Conservation (phyloP, 1,140 invertebrate species). For the Zaprionus camerounensis region DNA sequence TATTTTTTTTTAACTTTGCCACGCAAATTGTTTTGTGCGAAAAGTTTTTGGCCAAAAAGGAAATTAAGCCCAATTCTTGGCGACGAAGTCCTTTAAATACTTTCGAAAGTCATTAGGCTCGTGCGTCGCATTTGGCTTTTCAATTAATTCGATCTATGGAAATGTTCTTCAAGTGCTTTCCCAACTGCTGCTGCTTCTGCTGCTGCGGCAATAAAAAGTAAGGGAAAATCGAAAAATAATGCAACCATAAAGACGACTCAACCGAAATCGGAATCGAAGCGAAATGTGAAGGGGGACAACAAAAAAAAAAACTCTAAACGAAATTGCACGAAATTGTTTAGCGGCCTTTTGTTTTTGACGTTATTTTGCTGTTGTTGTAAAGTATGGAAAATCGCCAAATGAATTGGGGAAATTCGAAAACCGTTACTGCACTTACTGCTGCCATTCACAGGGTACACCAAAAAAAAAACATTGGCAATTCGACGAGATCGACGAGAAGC, state of each 20-base stretch:
- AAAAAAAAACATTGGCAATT: conserved; percentile 30
- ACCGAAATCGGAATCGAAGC: not conserved
- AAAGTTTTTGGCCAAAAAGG: conserved; percentile 20
- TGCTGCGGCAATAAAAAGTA: conserved; percentile 13
- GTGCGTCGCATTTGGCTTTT: conserved; percentile 14
- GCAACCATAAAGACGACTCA: conserved; percentile 12
- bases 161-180: conserved; percentile 8
- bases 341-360: no score
- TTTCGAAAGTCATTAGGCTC: conserved; percentile 51
- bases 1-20: conserved; percentile 1
- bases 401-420: not conserved
- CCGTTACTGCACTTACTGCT: conserved; percentile 14
- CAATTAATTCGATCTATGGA: conserved; percentile 42
- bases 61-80: conserved; percentile 37
- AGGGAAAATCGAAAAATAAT: conserved; percentile 24
- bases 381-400: not conserved
- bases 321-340: conserved; percentile 22
- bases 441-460: conserved; percentile 21
- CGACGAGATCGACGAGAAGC: conserved; percentile 6
- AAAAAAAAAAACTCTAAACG: no score
- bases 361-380: not conserved
- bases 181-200: conserved; percentile 8
- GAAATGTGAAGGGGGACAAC: not conserved
- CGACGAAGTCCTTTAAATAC: conserved; percentile 38
- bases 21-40: conserved; percentile 24